Conservation (phyloP, 2,113 vertebrate species). For the Gorsachius goisagi region DNA sequence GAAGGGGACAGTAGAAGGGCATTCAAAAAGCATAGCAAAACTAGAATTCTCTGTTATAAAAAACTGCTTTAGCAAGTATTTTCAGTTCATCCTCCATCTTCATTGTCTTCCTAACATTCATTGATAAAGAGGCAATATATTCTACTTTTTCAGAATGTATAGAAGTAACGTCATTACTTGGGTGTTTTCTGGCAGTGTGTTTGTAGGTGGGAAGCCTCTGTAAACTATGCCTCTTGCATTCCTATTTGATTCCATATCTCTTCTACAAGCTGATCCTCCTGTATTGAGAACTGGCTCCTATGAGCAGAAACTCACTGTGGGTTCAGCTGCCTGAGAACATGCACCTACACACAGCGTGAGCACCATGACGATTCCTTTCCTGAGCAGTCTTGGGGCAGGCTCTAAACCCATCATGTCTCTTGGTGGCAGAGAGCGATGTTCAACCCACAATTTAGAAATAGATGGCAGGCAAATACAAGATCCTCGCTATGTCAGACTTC, state of each 20-base stretch:
- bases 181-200: not conserved
- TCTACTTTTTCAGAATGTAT: not conserved
- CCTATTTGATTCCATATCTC: not conserved
- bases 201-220: not conserved
- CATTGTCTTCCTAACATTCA: not conserved
- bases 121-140: not conserved
- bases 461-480: not conserved
- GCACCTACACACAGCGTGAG: not conserved
- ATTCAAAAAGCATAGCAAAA: too few species aligned
- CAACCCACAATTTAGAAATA: not conserved
- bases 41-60: too few species aligned
- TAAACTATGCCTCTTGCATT: not conserved
- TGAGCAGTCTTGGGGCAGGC: not conserved
- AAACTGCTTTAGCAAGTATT: too few species aligned
- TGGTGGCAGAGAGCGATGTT: not conserved
- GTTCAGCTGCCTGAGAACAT: not conserved
- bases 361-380: not conserved
- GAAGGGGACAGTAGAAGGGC: too few species aligned
- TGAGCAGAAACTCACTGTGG: not conserved
- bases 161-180: not conserved
- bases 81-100: not conserved
- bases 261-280: not conserved
- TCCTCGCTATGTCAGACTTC: not conserved
- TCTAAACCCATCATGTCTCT: not conserved
- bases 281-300: not conserved